phyloP scores from a whole-genome alignment of 35 echinoderm and acorn worm species.

The Apostichopus japonicus region DNA sequence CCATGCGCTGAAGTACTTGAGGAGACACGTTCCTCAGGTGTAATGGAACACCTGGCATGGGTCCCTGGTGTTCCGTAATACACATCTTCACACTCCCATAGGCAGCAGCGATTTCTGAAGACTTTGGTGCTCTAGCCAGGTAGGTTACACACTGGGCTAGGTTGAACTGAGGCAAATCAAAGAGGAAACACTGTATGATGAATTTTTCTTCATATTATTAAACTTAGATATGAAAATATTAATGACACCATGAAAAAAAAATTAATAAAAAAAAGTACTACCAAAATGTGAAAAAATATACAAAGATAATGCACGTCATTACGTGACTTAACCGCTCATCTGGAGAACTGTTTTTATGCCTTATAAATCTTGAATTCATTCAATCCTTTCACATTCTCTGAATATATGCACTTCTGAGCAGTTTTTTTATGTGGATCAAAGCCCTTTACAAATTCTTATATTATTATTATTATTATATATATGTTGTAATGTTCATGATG shows the following conservation, averaged over 20 bases:
- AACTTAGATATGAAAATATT: no score
- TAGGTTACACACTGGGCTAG: conserved; percentile 91
- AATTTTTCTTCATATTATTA: background rate
- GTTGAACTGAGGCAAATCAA: conserved; percentile 62
- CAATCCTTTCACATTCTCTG: no score
- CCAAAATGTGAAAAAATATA: background rate
- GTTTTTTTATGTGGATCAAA: no score
- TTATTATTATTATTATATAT: no score
- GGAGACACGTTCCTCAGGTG: conserved; percentile 78
- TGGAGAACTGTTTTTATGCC: no score
- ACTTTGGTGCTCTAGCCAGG: conserved; percentile 88
- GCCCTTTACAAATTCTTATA: no score
- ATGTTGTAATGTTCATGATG: no score
- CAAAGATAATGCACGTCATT: no score
- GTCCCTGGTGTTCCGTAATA: conserved; percentile 72
- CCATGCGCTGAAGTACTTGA: conserved; percentile 57
- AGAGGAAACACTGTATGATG: background rate
- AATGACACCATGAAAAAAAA: background rate
- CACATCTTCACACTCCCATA: conserved; percentile 71
- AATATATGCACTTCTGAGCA: no score
- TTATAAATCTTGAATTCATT: no score
- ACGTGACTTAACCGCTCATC: no score
- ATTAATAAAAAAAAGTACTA: background rate
- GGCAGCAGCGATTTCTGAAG: conserved; percentile 53
- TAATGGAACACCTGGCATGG: conserved; percentile 78